These are phyloP conservation scores for Dynastes maya DNA, from an alignment of 2,888 invertebrate species.

Conservation along the genomic window DNA sequence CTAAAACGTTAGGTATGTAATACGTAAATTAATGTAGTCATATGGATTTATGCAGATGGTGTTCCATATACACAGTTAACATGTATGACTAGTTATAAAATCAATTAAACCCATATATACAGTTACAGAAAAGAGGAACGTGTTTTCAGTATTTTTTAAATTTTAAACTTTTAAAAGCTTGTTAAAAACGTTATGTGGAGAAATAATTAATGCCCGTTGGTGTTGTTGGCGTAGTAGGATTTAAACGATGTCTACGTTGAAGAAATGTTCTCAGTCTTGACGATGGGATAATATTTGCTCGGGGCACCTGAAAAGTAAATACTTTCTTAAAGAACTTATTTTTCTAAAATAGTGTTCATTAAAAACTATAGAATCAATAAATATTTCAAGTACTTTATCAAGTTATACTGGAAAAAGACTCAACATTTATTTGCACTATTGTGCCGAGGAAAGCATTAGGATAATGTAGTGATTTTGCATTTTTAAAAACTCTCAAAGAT, in stretches of 20 bases:
- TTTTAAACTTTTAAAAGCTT: conserved; percentile 18
- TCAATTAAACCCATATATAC: conserved; percentile 32
- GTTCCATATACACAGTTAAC: conserved; percentile 26
- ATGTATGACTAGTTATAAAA: conserved; percentile 37
- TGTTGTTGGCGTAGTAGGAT: conserved; percentile 60
- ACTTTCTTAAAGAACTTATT: too few species aligned
- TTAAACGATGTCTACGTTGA: conserved; percentile 67
- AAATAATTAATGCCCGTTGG: conserved; percentile 55
- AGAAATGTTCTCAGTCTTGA: conserved; percentile 68
- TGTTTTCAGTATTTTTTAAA: background rate
- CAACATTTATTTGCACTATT: too few species aligned
- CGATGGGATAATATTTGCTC: conserved; percentile 64
- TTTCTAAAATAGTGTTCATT: too few species aligned
- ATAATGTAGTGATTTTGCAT: too few species aligned
- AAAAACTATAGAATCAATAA: too few species aligned
- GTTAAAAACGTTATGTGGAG: conserved; percentile 53
- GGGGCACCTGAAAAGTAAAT: conserved; percentile 31
- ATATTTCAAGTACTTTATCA: too few species aligned
- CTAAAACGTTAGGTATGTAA: conserved; percentile 28
- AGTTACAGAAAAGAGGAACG: conserved; percentile 34
- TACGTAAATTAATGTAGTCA: conserved; percentile 22
- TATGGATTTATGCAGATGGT: conserved; percentile 18
- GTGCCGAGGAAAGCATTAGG: too few species aligned
- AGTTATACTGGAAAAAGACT: too few species aligned
- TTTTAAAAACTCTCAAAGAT: too few species aligned